These are phyloP conservation scores for Campylorhamphus procurvoides DNA, from an alignment of 2,113 vertebrate species.

Conservation along the genomic window DNA sequence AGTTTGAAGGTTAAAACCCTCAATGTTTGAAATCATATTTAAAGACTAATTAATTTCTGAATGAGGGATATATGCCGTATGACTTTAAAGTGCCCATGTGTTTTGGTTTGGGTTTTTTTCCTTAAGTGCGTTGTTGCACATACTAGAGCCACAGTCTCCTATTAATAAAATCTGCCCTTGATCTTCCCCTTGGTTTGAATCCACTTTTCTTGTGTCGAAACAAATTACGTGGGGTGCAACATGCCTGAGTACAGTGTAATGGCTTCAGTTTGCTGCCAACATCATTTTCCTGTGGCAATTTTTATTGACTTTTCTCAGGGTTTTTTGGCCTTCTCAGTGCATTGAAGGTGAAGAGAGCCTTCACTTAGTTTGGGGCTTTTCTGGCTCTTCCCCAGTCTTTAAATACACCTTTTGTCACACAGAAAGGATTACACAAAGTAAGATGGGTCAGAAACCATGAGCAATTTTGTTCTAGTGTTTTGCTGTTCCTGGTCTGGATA, in stretches of 20 bases:
- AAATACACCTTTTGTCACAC: neutral
- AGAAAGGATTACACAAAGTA: neutral
- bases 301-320: neutral
- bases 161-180: neutral
- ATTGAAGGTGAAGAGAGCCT: neutral
- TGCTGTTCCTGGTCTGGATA: neutral
- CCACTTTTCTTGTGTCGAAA: neutral
- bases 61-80: neutral
- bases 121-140: neutral
- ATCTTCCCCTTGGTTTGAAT: neutral
- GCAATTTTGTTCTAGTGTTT: neutral
- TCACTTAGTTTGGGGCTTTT: neutral
- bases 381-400: neutral
- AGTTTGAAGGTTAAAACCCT: neutral
- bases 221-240: neutral
- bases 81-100: neutral
- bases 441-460: neutral
- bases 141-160: neutral
- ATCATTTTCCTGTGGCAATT: neutral
- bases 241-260: too few species aligned
- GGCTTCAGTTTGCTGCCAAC: neutral
- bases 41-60: neutral
- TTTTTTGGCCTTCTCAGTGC: neutral
- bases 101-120: neutral
- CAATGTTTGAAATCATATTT: neutral